Base-by-base conservation (phyloP, 2,888 invertebrate species). In the Clostera curtula region DNA sequence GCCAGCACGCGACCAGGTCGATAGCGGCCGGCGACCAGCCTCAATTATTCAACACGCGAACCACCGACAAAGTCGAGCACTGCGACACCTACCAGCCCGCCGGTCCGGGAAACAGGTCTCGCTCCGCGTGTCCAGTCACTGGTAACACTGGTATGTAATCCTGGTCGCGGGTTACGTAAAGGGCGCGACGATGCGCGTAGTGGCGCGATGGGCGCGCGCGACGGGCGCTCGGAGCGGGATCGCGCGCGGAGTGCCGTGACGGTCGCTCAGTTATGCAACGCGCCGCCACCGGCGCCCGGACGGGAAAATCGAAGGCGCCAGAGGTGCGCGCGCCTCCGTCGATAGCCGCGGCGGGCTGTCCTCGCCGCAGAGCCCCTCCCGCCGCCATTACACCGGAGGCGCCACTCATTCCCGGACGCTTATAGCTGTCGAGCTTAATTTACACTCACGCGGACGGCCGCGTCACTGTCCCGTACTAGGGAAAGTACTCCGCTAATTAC, bases 221-320 rank as follows among this genome's bases (percentile, higher is more conserved):
- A 69, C 76, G 73, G 68, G 76, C 80, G 77, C 75, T 75, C 72
- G 66, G 66, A 63, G 72, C 72, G 72, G 73, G 63, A 59, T 77
- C 80, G 80, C 83, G 80, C 82, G 75, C 77, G 76, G 73, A 82
- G 76, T 82, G 83, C 73, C 64, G 72, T 59, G n/a, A n/a, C n/a
- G n/a, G n/a, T n/a, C 67, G 61, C 71, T 58, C 54, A 65, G 77
- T 80, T 80, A 80, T 80, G 82, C 80, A 79, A 80, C 73, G 77
- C 72, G 74, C 76, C 76, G 73, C 75, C 71, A 68, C 70, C 49
- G 69, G 62, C 72, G 68, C 70, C 67, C 66, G 59, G 66, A 59
- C 62, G 36, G 50, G 69, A 70, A 72, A 72, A 76, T 79, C 79
- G 77, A 80, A 75, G 65, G 70, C 62, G 67, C 62, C 65, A 62